Conservation (phyloP, 2,113 vertebrate genomes). For the Galemys pyrenaicus region DNA sequence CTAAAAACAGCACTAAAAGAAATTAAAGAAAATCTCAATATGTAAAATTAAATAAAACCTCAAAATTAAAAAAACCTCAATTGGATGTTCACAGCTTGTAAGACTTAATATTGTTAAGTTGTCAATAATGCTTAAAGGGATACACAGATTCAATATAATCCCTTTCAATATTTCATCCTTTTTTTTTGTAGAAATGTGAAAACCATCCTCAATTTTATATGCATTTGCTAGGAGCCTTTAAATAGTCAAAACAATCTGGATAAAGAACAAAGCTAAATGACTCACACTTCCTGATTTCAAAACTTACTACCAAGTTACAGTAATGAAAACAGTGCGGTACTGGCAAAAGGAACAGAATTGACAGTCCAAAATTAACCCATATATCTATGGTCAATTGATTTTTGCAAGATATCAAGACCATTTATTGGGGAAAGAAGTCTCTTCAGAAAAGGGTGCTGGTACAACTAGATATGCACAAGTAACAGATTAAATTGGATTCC, state of each 20-base stretch:
- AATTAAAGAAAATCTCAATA: not conserved
- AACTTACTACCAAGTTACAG: not conserved
- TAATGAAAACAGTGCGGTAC: not conserved
- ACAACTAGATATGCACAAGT: not conserved
- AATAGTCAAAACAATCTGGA: not conserved
- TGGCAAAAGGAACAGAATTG: not conserved
- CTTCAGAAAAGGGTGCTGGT: not conserved
- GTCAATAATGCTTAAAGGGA: not conserved
- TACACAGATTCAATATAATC: not conserved
- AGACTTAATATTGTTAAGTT: slow-evolving; percentile 11
- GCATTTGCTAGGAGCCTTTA: not conserved
- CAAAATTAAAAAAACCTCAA: too few relatives aligned
- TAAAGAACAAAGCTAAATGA: not conserved
- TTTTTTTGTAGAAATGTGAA: slow-evolving; percentile 2
- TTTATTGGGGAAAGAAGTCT: not conserved
- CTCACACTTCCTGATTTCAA: not conserved
- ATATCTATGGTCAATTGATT: not conserved
- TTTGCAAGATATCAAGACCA: not conserved
- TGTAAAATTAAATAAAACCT: too few relatives aligned
- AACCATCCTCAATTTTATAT: not conserved
- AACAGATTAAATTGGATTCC: not conserved
- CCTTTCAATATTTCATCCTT: not conserved
- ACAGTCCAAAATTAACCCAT: not conserved
- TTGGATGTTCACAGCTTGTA: not conserved
- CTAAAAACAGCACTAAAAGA: not conserved